A percentile compares a stretch with the other conserved stretches of the same genome.
phyloP scores from a whole-genome alignment of 2,113 vertebrate species.

The Zosterops borbonicus region DNA sequence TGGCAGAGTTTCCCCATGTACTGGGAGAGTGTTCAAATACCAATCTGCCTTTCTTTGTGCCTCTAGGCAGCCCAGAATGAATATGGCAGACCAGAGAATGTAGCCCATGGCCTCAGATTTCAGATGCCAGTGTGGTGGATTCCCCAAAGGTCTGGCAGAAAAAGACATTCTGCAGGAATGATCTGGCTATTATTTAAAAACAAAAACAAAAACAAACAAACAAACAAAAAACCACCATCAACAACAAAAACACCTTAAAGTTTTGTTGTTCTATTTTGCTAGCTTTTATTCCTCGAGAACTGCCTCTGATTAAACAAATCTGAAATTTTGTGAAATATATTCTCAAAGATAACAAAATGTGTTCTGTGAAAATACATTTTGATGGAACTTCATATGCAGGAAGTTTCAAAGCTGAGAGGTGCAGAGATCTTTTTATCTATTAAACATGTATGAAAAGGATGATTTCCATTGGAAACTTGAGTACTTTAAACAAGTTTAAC shows the following conservation, averaged over 20 bases:
- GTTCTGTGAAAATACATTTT: slow-evolving; percentile 33
- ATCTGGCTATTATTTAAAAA: not conserved
- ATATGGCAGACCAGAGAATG: not conserved
- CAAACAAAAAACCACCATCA: not conserved
- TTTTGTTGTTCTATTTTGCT: not conserved
- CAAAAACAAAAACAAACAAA: not conserved
- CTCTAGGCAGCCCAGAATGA: not conserved
- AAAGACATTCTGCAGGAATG: not conserved
- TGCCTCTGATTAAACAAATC: not conserved
- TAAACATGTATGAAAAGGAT: slow-evolving; percentile 12
- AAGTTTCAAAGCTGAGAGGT: not conserved
- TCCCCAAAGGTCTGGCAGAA: not conserved
- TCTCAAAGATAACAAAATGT: not conserved
- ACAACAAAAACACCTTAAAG: not conserved
- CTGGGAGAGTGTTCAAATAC: not conserved
- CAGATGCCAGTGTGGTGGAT: not conserved
- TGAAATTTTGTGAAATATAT: not conserved
- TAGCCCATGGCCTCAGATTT: not conserved
- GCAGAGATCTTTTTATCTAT: slow-evolving; percentile 40
- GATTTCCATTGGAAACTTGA: slow-evolving; percentile 23
- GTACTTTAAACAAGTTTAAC: slow-evolving; percentile 48
- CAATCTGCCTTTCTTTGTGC: not conserved
- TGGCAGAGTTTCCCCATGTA: not conserved
- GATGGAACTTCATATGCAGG: slow-evolving; percentile 11
- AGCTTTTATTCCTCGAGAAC: not conserved